Evolutionary conservation across 1,140 invertebrate species (phyloP), one percentile per base, ranked within the genome.

Genomic region (Solenopsis fugax): DNA sequence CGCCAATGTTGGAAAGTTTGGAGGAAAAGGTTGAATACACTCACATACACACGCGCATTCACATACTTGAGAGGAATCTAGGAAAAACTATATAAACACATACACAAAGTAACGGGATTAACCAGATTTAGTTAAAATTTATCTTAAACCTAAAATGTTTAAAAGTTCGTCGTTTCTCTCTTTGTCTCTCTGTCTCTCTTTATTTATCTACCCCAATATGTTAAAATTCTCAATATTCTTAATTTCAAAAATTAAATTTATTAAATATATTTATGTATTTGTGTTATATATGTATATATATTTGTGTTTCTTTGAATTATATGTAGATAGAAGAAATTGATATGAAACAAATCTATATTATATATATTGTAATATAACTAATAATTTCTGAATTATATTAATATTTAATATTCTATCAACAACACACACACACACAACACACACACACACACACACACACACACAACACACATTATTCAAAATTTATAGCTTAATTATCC

Each of bases 1-100:
- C n/a, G 60, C 16, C 45, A 54, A 85, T 58, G 78, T 71, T 85
- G 58, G n/a, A 64, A 81, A 82, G 50, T 86, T 88, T 45, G 21
- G 29, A 29, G 4, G 50, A 29, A 67, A 71, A 78, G 21, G 37
- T 85, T 50, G 21, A 69, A 69, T 13, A 65, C 18, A 41, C n/a
- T 2, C 37, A 67, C 65, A 45, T 10, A 24, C 37, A 45, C 18
- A 67, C 6, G 0, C 41, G 7, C n/a, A 50, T 10, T 0, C 37
- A 13, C 29, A 34, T 9, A 18, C 18, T 48, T 24, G 21, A 56
- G 21, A 60, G 13, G 18, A 52, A 62, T 75, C 21, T 24, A 50
- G 48, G 24, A 76, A 82, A 87, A 88, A 58, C 72, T 58, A 75
- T 48, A 80, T n/a, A 48, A 24, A 6, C 41, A n/a, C 37, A 2